phyloP scores from a whole-genome alignment of 2,888 invertebrate species.

The Diaperis boleti region DNA sequence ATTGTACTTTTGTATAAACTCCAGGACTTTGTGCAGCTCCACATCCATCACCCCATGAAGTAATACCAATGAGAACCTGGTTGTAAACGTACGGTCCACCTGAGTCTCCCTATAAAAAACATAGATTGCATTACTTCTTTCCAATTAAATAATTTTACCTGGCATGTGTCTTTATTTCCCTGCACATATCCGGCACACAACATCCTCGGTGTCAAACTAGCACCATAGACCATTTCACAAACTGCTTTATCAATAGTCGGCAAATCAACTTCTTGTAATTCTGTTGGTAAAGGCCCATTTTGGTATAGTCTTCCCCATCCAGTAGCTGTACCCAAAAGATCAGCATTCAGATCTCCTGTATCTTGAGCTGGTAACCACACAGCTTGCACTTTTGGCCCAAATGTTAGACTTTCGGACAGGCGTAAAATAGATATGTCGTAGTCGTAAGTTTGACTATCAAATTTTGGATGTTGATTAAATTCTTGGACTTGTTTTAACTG shows the following conservation, averaged over 20 bases:
- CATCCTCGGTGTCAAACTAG: conserved; percentile 46
- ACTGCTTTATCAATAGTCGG: conserved; percentile 49
- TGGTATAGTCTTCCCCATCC: conserved; percentile 68
- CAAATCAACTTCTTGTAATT: conserved; percentile 50
- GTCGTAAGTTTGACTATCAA: conserved; percentile 63
- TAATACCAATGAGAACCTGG: conserved; percentile 41
- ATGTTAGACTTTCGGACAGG: conserved; percentile 63
- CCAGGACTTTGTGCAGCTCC: conserved; percentile 40
- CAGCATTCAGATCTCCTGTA: conserved; percentile 59
- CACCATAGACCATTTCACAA: conserved; percentile 46
- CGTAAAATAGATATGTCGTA: conserved; percentile 68
- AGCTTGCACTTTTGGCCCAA: conserved; percentile 64
- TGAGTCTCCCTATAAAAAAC: conserved; percentile 66
- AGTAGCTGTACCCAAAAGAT: conserved; percentile 65
- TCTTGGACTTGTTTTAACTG: conserved; percentile 67
- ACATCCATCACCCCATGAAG: conserved; percentile 45
- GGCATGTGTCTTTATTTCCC: conserved; percentile 53
- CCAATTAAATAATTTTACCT: conserved; percentile 40
- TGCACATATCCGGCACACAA: conserved; percentile 53
- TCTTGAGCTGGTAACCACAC: conserved; percentile 62
- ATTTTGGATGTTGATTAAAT: conserved; percentile 64
- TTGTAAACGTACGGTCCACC: conserved; percentile 63
- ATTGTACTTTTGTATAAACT: conserved; percentile 44
- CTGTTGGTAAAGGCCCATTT: conserved; percentile 40
- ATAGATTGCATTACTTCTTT: not conserved